phyloP scores from a whole-genome alignment of 1,140 invertebrate species.

The Zaprionus lachaisei region DNA sequence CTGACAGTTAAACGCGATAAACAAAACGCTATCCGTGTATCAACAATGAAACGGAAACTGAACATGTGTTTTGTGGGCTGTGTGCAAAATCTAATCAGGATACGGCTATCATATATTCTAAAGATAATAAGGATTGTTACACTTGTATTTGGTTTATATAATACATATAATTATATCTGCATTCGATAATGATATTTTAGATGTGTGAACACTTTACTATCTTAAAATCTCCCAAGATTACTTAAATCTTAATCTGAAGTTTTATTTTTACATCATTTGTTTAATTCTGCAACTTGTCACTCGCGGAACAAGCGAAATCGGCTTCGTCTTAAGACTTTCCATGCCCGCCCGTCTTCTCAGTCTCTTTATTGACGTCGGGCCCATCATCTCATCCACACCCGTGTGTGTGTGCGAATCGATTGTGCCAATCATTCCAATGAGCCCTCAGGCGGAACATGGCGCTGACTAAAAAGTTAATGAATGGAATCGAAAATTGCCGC shows the following conservation, averaged over 20 bases:
- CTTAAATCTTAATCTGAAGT: neutral
- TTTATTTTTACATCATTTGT: neutral
- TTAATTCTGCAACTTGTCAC: constrained; percentile 1
- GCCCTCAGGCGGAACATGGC: constrained; percentile 48
- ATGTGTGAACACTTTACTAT: neutral
- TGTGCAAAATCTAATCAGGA: too few relatives aligned
- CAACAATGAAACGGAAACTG: neutral
- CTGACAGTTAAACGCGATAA: neutral
- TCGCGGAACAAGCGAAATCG: neutral
- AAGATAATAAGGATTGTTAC: too few relatives aligned
- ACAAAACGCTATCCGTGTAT: constrained; percentile 26
- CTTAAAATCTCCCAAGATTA: neutral
- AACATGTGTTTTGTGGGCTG: neutral
- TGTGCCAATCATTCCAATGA: constrained; percentile 72
- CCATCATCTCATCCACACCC: neutral
- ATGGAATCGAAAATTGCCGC: constrained; percentile 46
- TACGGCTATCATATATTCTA: too few relatives aligned
- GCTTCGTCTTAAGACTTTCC: neutral
- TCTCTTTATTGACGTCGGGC: neutral
- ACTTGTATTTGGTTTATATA: neutral
- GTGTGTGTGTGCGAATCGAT: constrained; percentile 52
- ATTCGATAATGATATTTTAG: too few relatives aligned
- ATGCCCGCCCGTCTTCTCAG: neutral
- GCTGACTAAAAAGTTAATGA: constrained; percentile 67
- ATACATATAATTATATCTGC: neutral